Evolutionary conservation across 1,140 invertebrate genomes (phyloP).

Genomic region (Diploscapter pachys): DNA sequence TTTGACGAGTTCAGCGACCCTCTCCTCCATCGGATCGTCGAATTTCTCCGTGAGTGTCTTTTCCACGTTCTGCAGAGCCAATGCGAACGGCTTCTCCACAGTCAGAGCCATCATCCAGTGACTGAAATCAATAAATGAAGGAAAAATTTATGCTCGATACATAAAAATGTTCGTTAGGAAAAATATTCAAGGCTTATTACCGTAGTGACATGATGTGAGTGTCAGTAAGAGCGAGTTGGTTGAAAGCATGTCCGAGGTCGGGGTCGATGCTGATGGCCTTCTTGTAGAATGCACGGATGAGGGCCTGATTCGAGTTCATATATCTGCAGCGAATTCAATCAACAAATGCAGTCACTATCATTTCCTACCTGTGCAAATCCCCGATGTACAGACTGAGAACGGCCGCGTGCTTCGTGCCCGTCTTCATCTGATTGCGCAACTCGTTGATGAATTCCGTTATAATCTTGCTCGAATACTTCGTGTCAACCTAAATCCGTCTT

Average conservation of each 20-base stretch:
- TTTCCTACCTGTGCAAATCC: not conserved
- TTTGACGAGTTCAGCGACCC: too few relatives aligned
- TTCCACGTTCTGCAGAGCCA: too few relatives aligned
- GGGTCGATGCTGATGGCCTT: constrained; percentile 4
- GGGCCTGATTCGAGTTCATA: constrained; percentile 1
- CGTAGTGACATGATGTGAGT: not conserved
- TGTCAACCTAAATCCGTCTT: not conserved
- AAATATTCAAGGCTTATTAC: not conserved
- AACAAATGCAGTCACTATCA: not conserved
- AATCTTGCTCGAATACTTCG: not conserved
- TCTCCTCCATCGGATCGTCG: too few relatives aligned
- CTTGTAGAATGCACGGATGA: not conserved
- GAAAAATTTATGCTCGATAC: too few relatives aligned
- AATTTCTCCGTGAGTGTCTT: too few relatives aligned
- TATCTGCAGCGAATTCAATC: constrained; percentile 2
- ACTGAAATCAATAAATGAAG: too few relatives aligned
- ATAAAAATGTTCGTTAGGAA: not conserved
- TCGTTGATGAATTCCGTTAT: constrained; percentile 4
- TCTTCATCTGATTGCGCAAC: not conserved
- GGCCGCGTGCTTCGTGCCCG: not conserved
- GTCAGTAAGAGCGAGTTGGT: constrained; percentile 6
- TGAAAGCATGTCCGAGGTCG: constrained; percentile 12
- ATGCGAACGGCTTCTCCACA: too few relatives aligned
- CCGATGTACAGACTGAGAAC: not conserved
- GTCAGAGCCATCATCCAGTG: too few relatives aligned